These are phyloP conservation scores for Psephotus haematonotus DNA, from an alignment of 2,113 vertebrate genomes.

Conservation along the genomic window DNA sequence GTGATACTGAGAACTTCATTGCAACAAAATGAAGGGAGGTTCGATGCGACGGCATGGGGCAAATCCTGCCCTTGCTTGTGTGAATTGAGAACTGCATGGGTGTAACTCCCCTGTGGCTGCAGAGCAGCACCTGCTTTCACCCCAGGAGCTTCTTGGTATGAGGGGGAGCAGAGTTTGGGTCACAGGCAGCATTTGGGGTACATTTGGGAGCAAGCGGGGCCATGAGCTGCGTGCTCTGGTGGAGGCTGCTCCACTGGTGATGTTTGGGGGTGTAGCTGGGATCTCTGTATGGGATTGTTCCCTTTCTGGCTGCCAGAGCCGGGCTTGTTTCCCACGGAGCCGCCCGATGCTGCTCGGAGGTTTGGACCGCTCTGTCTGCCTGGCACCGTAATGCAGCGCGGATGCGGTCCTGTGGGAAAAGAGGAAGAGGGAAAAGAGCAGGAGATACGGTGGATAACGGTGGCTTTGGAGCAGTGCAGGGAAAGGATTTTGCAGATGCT, in stretches of 20 bases:
- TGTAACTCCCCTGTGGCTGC: neutral
- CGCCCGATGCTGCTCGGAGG: accelerated
- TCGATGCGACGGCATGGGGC: accelerated
- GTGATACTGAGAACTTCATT: neutral
- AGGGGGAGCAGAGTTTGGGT: neutral
- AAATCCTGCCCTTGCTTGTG: neutral
- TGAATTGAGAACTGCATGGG: neutral
- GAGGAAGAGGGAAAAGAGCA: neutral
- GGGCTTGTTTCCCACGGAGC: accelerated
- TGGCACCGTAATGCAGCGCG: accelerated
- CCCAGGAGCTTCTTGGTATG: no score
- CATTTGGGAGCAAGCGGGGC: neutral
- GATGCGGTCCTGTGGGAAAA: neutral
- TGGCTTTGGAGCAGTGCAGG: neutral
- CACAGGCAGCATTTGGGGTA: accelerated
- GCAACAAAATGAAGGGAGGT: neutral
- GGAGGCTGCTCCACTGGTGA: neutral
- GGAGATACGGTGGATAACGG: accelerated
- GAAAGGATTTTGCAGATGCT: neutral
- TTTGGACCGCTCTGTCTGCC: neutral
- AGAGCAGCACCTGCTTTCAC: neutral
- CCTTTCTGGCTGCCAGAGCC: neutral
- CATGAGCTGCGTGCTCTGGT: neutral
- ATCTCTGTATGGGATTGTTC: neutral
- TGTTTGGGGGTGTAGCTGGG: accelerated